Evolutionary conservation across 1,140 invertebrate species (phyloP), one percentile per base, ranked within the genome.

Genomic region (Anastatus disparis): DNA sequence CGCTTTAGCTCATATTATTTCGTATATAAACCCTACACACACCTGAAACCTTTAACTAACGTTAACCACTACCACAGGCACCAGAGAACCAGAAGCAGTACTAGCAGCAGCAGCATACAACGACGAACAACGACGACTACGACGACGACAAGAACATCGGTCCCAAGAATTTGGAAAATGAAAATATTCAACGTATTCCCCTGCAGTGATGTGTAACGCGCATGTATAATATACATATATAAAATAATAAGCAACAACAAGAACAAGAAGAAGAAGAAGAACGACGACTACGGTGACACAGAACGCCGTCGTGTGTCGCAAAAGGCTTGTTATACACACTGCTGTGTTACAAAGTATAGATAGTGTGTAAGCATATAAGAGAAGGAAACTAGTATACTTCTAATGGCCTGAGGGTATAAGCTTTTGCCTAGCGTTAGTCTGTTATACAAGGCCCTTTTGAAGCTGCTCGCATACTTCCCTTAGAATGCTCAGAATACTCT

Each of bases 381-480:
- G n/a, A n/a, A n/a, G 31, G 10, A 10, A 35, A 10, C 31, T 35
- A 35, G 17, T 65, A 66, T 29, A 44, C 67, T 55, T 70, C 59
- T 38, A 63, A 70, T 71, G 68, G 62, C 74, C 70, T 31, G 59
- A 2, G 70, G 72, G 22, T 64, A 58, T n/a, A n/a, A 42, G 63
- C 74, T 74, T 73, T 72, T n/a, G n/a, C n/a, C n/a, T n/a, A n/a
- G 63, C 70, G 59, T 38, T 59, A 52, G 58, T 13, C 56, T 8
- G n/a, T n/a, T n/a, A n/a, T n/a, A 15, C 3, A 3, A 13, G 44
- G 64, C 71, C 65, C 71, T 75, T 69, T 70, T 67, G 52, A 69
- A 72, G 59, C 50, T 56, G 62, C 65, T 68, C 70, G 66, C 67
- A 76, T 76, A 72, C 67, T 74, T 72, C n/a, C 12, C 52, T 59